phyloP scores from a whole-genome alignment of 2,888 invertebrate genomes.

The Euplagia quadripunctaria region DNA sequence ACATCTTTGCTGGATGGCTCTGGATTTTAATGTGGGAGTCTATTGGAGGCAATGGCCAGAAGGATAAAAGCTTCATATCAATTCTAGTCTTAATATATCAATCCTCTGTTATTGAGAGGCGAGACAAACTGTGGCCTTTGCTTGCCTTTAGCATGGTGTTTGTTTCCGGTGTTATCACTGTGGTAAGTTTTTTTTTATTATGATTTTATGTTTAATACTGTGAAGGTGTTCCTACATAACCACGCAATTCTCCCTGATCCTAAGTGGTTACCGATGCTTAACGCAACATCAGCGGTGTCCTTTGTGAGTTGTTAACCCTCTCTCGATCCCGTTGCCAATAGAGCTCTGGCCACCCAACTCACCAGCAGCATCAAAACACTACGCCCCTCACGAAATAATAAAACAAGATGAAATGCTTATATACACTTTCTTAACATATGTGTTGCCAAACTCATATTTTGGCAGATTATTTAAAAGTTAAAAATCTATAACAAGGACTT shows the following conservation, averaged over 20 bases:
- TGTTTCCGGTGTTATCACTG: slow-evolving; percentile 88
- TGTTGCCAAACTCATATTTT: neutral
- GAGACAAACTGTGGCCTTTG: slow-evolving; percentile 86
- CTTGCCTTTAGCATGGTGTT: slow-evolving; percentile 86
- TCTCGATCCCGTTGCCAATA: neutral
- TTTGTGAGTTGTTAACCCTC: neutral
- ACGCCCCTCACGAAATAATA: neutral
- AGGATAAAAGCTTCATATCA: slow-evolving; percentile 86
- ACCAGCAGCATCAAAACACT: neutral
- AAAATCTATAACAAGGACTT: neutral
- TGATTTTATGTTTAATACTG: neutral
- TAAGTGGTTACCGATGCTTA: neutral
- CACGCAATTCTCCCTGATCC: neutral
- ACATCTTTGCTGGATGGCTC: slow-evolving; percentile 86
- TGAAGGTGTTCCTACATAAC: neutral
- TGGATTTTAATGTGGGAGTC: slow-evolving; percentile 87
- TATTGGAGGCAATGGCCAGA: slow-evolving; percentile 72
- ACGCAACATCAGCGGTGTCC: neutral
- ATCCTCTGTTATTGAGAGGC: slow-evolving; percentile 78
- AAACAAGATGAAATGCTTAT: neutral
- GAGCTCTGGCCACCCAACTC: neutral
- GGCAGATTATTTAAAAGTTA: neutral
- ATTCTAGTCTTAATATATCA: slow-evolving; percentile 89
- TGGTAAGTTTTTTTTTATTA: slow-evolving; percentile 80
- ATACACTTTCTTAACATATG: neutral